These are phyloP conservation scores for Lysandra bellargus DNA, from an alignment of 2,888 invertebrate genomes.

Conservation along the genomic window DNA sequence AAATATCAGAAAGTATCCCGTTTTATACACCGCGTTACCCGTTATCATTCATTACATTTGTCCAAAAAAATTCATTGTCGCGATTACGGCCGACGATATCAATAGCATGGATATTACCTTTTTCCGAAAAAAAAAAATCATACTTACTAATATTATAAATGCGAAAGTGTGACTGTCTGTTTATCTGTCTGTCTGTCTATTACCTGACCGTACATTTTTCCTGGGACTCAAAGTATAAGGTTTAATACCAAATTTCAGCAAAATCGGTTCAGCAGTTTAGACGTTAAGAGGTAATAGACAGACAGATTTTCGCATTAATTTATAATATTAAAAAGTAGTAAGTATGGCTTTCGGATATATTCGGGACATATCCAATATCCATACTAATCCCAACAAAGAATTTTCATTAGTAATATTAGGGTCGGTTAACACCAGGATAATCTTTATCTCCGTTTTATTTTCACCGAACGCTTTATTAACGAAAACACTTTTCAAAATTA, in stretches of 20 bases:
- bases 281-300: too few relatives aligned
- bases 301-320: too few relatives aligned
- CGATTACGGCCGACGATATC: slow-evolving; percentile 47
- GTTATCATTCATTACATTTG: slow-evolving; percentile 57
- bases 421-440: slow-evolving; percentile 58
- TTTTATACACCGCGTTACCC: slow-evolving; percentile 60
- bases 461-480: slow-evolving; percentile 15
- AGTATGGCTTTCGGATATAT: neutral
- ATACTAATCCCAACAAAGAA: slow-evolving; percentile 37
- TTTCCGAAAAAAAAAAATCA: neutral
- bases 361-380: slow-evolving; percentile 40
- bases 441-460: slow-evolving; percentile 50
- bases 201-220: too few relatives aligned
- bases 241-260: too few relatives aligned
- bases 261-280: too few relatives aligned
- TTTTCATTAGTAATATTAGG: slow-evolving; percentile 61
- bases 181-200: too few relatives aligned
- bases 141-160: too few relatives aligned
- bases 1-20: slow-evolving; percentile 44
- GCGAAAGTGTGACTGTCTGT: too few relatives aligned
- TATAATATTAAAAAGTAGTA: too few relatives aligned
- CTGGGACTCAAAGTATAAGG: too few relatives aligned
- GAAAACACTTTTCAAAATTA: slow-evolving; percentile 6
- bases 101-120: slow-evolving; percentile 47
- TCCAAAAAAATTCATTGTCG: slow-evolving; percentile 55